Evolutionary conservation across 2,113 vertebrate genomes (phyloP), one percentile per base, ranked within the genome.

Genomic region (Dipodomys stephensi): DNA sequence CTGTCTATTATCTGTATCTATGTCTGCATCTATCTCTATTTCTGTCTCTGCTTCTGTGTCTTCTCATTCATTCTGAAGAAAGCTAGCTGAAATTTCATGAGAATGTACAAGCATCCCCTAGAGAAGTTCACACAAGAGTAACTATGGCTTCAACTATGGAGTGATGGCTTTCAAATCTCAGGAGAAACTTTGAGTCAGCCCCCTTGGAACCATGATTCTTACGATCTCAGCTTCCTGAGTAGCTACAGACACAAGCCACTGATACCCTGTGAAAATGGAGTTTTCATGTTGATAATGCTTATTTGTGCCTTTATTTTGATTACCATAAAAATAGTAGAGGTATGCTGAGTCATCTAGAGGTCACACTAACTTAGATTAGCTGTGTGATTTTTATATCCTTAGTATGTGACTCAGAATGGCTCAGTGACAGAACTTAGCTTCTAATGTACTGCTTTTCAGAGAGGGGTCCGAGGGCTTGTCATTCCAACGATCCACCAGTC

Each of bases 261-360:
- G 53, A 57, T 2, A 57, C 53, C 3, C 12, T 57, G 53, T 86
- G 93, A 67, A 84, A 87, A 68, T 0, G 44, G 79, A 76, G 65
- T 65, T 84, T 65, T n/a, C 49, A 22, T 69, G 77, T 92, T 64
- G 60, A 30, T 15, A 12, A 27, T 57, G 62, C 27, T 57, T 19
- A 87, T 84, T 91, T 96, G n/a, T 82, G 64, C 65, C 81, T 96
- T 94, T 88, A 69, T 83, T 96, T 92, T 79, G 79, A 60, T 68
- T 28, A 27, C 86, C 57, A 32, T 92, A 20, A 81, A 79, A 81
- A 83, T 90, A 72, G 44, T 73, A 71, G 20, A 79, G 76, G 35
- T 73, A 68, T 71, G 28, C 32, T 9, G 6, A 39, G 53, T 80
- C 79, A 86, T 79, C 76, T 91, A n/a, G 62, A 90, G 28, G 71